These are phyloP conservation scores for Acheta domesticus DNA, from an alignment of 2,888 invertebrate genomes.

Conservation along the genomic window DNA sequence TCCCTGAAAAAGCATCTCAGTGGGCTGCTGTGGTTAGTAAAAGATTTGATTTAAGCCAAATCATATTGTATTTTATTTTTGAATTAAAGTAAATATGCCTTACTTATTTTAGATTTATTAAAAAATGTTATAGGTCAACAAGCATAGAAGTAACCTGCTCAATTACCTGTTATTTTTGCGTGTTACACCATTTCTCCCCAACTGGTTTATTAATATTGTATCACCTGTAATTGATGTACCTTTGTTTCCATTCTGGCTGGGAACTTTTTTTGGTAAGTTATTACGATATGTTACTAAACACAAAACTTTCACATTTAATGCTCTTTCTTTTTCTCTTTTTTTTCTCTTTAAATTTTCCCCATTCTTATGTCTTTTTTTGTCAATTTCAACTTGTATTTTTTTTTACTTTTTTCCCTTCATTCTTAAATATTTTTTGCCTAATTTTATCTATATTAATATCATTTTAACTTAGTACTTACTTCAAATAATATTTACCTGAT, in stretches of 20 bases:
- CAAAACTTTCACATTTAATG: too few relatives aligned
- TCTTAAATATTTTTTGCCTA: too few relatives aligned
- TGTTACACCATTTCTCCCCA: constrained; percentile 95
- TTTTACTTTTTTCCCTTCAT: too few relatives aligned
- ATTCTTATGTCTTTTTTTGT: too few relatives aligned
- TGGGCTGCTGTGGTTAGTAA: constrained; percentile 77
- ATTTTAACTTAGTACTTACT: too few relatives aligned
- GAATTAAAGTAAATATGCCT: background rate
- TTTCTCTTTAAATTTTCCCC: too few relatives aligned
- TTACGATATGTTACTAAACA: background rate
- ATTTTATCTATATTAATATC: too few relatives aligned
- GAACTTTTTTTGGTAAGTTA: constrained; percentile 84
- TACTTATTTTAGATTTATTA: background rate
- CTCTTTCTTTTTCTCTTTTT: too few relatives aligned
- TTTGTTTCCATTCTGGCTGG: constrained; percentile 83
- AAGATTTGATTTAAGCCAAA: constrained; percentile 35
- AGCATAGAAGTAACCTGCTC: constrained; percentile 83
- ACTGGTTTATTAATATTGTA: constrained; percentile 98
- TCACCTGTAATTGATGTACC: constrained; percentile 97
- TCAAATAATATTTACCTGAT: too few relatives aligned
- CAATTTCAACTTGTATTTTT: too few relatives aligned
- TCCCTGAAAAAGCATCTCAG: constrained; percentile 78
- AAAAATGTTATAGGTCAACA: constrained; percentile 50
- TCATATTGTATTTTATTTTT: background rate
- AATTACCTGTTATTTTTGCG: constrained; percentile 96